Percentiles rank a stretch among this genome's conserved stretches.
Conservation (phyloP, 2,113 vertebrate genomes). For the Nannospalax galili region DNA sequence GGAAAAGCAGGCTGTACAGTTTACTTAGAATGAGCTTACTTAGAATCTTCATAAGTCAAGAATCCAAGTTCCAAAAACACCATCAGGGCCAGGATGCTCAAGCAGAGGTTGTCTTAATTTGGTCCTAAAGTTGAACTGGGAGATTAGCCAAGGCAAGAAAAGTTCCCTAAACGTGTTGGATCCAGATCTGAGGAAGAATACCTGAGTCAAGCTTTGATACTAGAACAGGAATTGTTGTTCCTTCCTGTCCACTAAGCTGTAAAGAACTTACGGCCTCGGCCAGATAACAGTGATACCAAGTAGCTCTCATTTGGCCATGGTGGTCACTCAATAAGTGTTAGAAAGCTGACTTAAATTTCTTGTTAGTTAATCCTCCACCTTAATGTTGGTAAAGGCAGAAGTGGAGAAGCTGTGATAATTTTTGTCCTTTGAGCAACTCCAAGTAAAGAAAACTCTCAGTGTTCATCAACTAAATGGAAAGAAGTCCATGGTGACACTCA, state of each 20-base stretch:
- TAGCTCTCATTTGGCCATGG: not conserved
- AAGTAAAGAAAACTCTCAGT: not conserved
- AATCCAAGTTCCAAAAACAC: not conserved
- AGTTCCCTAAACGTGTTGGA: not conserved
- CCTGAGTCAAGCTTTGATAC: not conserved
- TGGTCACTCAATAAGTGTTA: not conserved
- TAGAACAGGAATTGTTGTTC: not conserved
- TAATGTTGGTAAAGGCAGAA: not conserved
- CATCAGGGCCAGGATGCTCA: not conserved
- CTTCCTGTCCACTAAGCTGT: not conserved
- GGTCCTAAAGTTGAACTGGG: not conserved
- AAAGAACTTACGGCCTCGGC: not conserved
- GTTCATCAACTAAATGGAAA: slow-evolving; percentile 19
- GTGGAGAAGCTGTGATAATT: not conserved
- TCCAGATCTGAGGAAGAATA: not conserved
- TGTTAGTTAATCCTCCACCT: slow-evolving; percentile 8
- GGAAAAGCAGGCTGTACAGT: not conserved
- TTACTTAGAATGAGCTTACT: not conserved
- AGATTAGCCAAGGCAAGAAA: not conserved
- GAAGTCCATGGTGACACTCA: not conserved
- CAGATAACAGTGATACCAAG: not conserved
- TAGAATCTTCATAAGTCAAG: not conserved
- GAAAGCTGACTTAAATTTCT: not conserved
- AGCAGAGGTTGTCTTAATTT: not conserved
- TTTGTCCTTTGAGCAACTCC: not conserved